A percentile compares a stretch with the other conserved stretches of the same genome.
Conservation (phyloP, 30 jellyfish, hydroid and myxozoan genomes). For the Pelagia noctiluca region DNA sequence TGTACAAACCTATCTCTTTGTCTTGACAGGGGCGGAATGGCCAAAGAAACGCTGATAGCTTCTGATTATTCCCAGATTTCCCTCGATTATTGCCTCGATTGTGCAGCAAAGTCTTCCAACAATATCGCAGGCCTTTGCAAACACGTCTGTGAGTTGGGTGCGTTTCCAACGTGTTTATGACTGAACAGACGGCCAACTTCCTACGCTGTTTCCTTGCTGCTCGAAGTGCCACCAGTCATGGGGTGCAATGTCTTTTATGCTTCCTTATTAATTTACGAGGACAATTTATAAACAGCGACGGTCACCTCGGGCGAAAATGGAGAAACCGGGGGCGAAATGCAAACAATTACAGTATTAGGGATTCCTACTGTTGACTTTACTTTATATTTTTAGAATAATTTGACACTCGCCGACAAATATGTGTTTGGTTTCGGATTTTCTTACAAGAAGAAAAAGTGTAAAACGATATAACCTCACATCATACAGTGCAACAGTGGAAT, state of each 20-base stretch:
- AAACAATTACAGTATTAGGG: too few species aligned
- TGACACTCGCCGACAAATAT: neutral
- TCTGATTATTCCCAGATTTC: slow-evolving; percentile 39
- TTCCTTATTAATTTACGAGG: neutral
- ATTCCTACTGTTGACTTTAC: too few species aligned
- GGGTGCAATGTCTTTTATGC: neutral
- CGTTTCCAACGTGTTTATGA: too few species aligned
- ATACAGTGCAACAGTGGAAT: too few species aligned
- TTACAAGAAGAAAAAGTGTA: too few species aligned
- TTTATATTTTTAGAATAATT: neutral
- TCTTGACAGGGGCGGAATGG: slow-evolving; percentile 57
- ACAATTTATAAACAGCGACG: too few species aligned
- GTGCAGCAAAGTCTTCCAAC: slow-evolving; percentile 35
- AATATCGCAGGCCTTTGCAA: slow-evolving; percentile 32
- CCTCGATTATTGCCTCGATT: slow-evolving; percentile 49
- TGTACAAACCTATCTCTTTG: slow-evolving; percentile 28
- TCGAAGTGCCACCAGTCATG: neutral
- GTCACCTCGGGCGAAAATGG: too few species aligned
- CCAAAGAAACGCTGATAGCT: slow-evolving; percentile 41
- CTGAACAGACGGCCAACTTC: too few species aligned
- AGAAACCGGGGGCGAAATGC: too few species aligned
- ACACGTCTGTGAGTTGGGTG: slow-evolving; percentile 44
- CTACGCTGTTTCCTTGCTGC: neutral
- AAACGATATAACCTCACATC: too few species aligned
- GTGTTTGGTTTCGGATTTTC: neutral